A percentile compares a stretch with the other conserved stretches of the same genome.
Conservation (phyloP, 1,140 invertebrate genomes). For the Hydropsyche tenuis region DNA sequence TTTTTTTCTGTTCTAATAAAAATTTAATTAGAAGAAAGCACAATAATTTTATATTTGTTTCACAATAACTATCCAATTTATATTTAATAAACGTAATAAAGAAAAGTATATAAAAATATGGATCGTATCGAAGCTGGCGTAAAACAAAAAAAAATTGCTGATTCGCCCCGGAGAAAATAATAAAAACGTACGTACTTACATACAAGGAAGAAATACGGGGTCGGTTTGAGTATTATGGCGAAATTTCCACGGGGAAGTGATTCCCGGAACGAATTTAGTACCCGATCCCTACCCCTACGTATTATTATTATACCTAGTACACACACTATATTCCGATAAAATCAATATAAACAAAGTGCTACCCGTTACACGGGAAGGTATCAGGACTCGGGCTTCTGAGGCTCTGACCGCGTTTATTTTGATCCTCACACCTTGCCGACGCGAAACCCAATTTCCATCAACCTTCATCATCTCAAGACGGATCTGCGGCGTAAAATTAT, state of each 20-base stretch:
- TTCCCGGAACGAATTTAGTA: conserved; percentile 13
- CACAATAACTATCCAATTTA: too few relatives aligned
- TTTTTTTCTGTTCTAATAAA: too few relatives aligned
- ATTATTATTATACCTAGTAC: too few relatives aligned
- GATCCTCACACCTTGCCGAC: background rate
- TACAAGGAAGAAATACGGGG: too few relatives aligned
- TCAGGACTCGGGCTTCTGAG: background rate
- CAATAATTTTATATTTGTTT: too few relatives aligned
- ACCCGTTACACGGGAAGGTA: background rate
- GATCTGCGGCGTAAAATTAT: conserved; percentile 20
- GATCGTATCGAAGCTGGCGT: background rate
- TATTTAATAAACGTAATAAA: conserved; percentile 4
- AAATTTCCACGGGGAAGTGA: conserved; percentile 13
- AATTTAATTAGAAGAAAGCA: too few relatives aligned
- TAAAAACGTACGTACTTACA: background rate
- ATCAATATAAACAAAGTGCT: conserved; percentile 28
- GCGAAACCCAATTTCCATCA: conserved; percentile 25
- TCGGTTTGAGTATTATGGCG: background rate
- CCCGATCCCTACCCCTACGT: background rate
- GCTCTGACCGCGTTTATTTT: conserved; percentile 1
- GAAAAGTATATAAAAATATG: conserved; percentile 7
- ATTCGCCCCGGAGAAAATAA: background rate
- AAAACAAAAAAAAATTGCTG: conserved; percentile 4
- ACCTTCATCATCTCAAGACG: conserved; percentile 28
- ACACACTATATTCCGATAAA: conserved; percentile 11